Conservation (phyloP, 2,888 invertebrate genomes). For the Tipula helvola region DNA sequence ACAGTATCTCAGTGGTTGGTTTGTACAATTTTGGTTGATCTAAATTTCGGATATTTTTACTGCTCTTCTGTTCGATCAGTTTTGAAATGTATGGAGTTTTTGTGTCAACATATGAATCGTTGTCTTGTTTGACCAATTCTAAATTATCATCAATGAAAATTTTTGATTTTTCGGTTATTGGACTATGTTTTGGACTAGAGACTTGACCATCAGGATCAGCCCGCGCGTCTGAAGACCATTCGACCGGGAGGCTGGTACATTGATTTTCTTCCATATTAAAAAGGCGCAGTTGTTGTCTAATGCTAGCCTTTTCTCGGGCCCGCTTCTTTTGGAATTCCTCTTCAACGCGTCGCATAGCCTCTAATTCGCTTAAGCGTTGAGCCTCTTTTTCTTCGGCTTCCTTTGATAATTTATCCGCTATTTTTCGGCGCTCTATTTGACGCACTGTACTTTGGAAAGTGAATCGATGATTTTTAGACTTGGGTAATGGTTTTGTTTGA, state of each 20-base stretch:
- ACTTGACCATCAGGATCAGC: slow-evolving; percentile 63
- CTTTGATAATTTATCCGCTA: slow-evolving; percentile 62
- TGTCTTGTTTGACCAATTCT: background rate
- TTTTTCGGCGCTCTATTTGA: slow-evolving; percentile 60
- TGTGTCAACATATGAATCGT: slow-evolving; percentile 12
- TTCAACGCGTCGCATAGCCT: slow-evolving; percentile 73
- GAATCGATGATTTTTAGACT: slow-evolving; percentile 48
- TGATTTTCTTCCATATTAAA: slow-evolving; percentile 49
- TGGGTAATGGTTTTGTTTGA: background rate
- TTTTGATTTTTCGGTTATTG: slow-evolving; percentile 19
- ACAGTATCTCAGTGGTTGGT: slow-evolving; percentile 15
- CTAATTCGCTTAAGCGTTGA: slow-evolving; percentile 60
- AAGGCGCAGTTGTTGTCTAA: slow-evolving; percentile 60
- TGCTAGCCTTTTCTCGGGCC: slow-evolving; percentile 61
- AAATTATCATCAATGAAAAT: background rate
- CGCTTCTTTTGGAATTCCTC: slow-evolving; percentile 79
- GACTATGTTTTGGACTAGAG: slow-evolving; percentile 43
- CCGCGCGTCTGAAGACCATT: slow-evolving; percentile 35
- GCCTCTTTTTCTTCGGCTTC: slow-evolving; percentile 68
- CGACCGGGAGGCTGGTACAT: slow-evolving; percentile 43
- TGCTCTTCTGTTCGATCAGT: slow-evolving; percentile 14
- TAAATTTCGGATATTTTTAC: background rate
- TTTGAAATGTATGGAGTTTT: slow-evolving; percentile 15
- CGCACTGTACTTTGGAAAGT: slow-evolving; percentile 75
- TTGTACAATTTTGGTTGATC: background rate